Evolutionary conservation across 2,888 invertebrate genomes (phyloP), one percentile per base, ranked within the genome.

Genomic region (Ichneumoninae sp.): DNA sequence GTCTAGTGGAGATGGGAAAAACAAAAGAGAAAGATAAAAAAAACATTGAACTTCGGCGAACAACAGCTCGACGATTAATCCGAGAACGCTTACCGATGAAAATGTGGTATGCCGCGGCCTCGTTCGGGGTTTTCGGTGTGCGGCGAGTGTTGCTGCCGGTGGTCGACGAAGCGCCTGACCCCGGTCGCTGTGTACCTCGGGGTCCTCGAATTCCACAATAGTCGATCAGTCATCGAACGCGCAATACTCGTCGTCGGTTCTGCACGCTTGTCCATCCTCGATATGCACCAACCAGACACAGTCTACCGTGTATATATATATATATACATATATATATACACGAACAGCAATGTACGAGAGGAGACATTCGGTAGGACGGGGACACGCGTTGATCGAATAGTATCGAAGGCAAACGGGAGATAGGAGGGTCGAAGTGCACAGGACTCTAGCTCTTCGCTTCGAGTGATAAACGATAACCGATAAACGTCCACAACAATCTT

Each of bases 391-490:
- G 76, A 83, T 80, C 68, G 65, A 83, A 83, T 83, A 73, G 76
- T 77, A 81, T 83, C 83, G 83, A 81, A 76, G 75, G 79, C 40
- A 30, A 26, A 19, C 40, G 54, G 66, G 33, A 36, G 60, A 33
- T 1, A 16, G 22, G 33, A 13, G 50, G 33, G 30, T 54, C 69
- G 69, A 70, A 70, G 57, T 63, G 63, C 33, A 63, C 63, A 50
- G 65, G 47, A 19, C 54, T 54, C 47, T 63, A 13, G 63, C 63
- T 63, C 19, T 83, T 77, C 50, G 77, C 68, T 83, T 75, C 63
- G 36, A 47, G 79, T 83, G 76, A 83, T 76, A 80, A 83, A 83
- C 76, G 83, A 80, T 80, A 80, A 83, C 76, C 83, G 83, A 83
- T 83, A 76, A 80, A 71, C 71, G 83, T 83, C 71, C 76, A 22